Percentiles rank a stretch among this genome's conserved stretches.
These are phyloP conservation scores for Neoseiulus cucumeris DNA, from an alignment of 1,140 invertebrate genomes.

Conservation along the genomic window DNA sequence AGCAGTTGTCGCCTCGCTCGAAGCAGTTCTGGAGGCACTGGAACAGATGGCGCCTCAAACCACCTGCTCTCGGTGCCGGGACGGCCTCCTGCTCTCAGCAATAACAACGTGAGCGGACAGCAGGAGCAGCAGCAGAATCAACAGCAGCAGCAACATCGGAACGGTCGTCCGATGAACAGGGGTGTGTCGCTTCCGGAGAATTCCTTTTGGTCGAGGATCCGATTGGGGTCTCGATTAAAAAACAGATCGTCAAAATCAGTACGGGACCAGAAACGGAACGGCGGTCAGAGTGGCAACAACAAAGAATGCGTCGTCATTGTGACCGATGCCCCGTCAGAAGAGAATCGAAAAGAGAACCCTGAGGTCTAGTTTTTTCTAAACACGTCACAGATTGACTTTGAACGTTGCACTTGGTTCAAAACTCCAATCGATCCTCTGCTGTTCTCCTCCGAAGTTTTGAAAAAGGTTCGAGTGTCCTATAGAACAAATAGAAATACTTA, in stretches of 20 bases:
- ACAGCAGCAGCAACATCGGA: not conserved
- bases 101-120: too few relatives aligned
- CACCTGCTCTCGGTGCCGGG: not conserved
- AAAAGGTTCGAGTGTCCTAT: too few relatives aligned
- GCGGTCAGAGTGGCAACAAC: not conserved
- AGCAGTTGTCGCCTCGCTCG: not conserved
- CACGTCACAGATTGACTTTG: too few relatives aligned
- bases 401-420: too few relatives aligned
- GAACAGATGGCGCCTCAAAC: not conserved
- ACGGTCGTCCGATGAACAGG: not conserved
- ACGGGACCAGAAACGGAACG: not conserved
- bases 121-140: too few relatives aligned
- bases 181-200: not conserved
- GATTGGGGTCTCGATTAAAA: not conserved
- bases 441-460: too few relatives aligned
- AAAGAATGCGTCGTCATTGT: constrained; percentile 2
- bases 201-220: not conserved
- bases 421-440: too few relatives aligned
- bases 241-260: not conserved
- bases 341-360: too few relatives aligned
- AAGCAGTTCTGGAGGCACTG: not conserved
- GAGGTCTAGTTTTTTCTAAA: too few relatives aligned
- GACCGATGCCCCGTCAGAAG: not conserved
- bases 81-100: too few relatives aligned
- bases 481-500: too few relatives aligned